These are phyloP conservation scores for Nasonia longicornis DNA, from an alignment of 1,140 invertebrate species.

Conservation along the genomic window DNA sequence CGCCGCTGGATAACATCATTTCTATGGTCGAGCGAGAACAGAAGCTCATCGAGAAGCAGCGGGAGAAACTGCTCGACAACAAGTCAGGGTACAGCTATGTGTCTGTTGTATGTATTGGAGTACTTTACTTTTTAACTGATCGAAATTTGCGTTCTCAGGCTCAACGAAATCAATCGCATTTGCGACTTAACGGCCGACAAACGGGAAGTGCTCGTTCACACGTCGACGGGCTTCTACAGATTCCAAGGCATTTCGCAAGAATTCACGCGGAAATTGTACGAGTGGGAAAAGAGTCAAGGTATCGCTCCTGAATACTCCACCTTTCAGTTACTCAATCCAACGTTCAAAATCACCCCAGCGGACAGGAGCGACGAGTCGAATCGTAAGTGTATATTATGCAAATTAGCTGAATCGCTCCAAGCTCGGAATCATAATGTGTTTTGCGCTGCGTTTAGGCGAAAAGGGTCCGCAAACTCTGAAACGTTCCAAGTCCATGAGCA, in stretches of 20 bases:
- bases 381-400: constrained; percentile 20
- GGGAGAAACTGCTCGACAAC: constrained; percentile 74
- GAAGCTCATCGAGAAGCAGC: constrained; percentile 71
- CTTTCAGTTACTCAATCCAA: constrained; percentile 78
- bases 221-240: constrained; percentile 83
- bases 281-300: constrained; percentile 89
- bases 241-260: constrained; percentile 89
- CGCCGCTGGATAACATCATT: constrained; percentile 58
- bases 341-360: constrained; percentile 38
- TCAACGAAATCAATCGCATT: constrained; percentile 74
- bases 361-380: constrained; percentile 25
- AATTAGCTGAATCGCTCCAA: too few relatives aligned
- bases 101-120: not conserved
- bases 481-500: constrained; percentile 80
- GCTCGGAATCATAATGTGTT: not conserved
- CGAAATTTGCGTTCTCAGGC: constrained; percentile 57
- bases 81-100: constrained; percentile 65
- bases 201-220: constrained; percentile 83
- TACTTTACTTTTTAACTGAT: constrained; percentile 43
- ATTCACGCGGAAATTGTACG: constrained; percentile 89
- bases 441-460: constrained; percentile 44
- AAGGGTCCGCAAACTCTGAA: constrained; percentile 64
- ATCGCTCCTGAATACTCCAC: constrained; percentile 85
- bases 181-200: constrained; percentile 70
- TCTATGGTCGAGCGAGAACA: constrained; percentile 72